Conservation (phyloP, 2,113 vertebrate genomes). For the Varanus salvator region DNA sequence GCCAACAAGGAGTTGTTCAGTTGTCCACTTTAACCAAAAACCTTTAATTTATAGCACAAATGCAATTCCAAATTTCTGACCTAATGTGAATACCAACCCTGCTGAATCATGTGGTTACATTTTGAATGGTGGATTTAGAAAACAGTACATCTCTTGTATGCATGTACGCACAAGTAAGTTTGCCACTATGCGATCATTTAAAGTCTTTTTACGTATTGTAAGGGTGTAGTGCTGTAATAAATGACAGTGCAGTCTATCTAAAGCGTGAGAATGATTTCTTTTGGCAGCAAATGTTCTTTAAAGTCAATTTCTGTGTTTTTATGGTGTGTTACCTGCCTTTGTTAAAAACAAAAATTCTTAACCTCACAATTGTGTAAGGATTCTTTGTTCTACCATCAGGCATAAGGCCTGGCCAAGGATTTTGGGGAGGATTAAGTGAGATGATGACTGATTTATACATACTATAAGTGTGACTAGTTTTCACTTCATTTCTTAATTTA, state of each 20-base stretch:
- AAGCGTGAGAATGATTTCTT: neutral
- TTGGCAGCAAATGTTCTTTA: constrained; percentile 13
- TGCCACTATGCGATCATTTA: neutral
- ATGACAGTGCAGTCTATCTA: neutral
- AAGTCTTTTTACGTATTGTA: neutral
- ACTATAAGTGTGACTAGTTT: neutral
- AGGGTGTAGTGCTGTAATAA: neutral
- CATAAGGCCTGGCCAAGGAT: neutral
- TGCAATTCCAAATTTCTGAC: neutral
- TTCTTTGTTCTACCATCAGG: constrained; percentile 6
- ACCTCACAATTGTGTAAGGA: neutral
- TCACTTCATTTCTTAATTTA: constrained; percentile 14
- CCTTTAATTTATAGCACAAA: neutral
- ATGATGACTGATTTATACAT: constrained; percentile 8
- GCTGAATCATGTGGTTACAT: neutral
- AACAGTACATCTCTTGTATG: neutral
- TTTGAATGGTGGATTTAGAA: neutral
- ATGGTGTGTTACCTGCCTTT: neutral
- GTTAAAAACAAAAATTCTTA: neutral
- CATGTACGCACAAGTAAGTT: neutral
- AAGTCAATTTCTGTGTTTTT: constrained; percentile 7
- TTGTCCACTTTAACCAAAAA: neutral
- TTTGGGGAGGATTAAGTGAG: constrained; percentile 1
- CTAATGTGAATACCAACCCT: neutral
- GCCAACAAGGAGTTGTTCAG: neutral